Conservation (phyloP, 2,888 invertebrate species). For the Mesorhabditis sp. region DNA sequence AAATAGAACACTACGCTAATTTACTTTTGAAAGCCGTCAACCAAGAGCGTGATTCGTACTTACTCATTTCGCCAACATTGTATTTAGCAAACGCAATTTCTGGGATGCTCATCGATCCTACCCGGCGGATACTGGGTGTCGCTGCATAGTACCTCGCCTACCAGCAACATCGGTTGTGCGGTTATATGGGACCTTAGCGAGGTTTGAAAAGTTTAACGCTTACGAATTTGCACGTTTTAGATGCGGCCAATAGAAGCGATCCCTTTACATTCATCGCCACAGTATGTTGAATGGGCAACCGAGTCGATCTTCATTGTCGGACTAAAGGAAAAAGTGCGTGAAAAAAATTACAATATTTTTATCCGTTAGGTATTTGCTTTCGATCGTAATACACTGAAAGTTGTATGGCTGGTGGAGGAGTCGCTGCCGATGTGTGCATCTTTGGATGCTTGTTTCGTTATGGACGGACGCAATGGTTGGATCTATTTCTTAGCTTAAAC, state of each 20-base stretch:
- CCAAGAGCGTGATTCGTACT: background rate
- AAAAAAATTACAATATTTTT: too few relatives aligned
- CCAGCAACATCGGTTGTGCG: background rate
- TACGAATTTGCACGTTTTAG: background rate
- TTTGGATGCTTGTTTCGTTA: background rate
- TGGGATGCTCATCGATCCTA: background rate
- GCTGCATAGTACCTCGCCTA: background rate
- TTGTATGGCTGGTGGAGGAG: background rate
- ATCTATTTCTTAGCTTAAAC: background rate
- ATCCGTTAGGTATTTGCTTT: background rate
- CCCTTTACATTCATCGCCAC: background rate
- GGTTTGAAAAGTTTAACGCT: background rate
- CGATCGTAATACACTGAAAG: background rate
- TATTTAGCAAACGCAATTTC: background rate
- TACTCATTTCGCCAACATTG: background rate
- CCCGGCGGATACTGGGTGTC: background rate
- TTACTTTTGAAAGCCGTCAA: background rate
- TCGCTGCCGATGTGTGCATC: background rate
- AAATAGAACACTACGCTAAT: too few relatives aligned
- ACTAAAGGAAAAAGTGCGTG: background rate
- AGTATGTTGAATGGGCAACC: constrained; percentile 1
- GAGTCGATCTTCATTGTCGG: background rate
- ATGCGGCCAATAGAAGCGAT: background rate
- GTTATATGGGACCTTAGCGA: background rate
- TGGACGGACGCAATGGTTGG: background rate